These are phyloP conservation scores for Zosterops japonicus DNA, from an alignment of 2,113 vertebrate species.

Conservation along the genomic window DNA sequence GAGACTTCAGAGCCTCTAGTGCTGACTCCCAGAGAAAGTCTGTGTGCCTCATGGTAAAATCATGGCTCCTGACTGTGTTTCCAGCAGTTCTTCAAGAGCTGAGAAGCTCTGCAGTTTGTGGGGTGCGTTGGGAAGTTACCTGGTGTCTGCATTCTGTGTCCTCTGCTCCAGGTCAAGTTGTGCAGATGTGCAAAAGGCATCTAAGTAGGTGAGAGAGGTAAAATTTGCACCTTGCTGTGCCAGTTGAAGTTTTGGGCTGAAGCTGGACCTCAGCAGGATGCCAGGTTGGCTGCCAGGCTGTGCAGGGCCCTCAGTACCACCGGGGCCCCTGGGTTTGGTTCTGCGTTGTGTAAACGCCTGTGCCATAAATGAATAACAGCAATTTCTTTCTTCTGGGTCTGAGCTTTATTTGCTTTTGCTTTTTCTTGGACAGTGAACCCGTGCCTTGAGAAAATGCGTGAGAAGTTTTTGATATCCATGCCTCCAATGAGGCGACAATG, in stretches of 20 bases:
- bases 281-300: not conserved
- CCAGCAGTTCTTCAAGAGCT: not conserved
- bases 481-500: not conserved
- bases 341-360: not conserved
- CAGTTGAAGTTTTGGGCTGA: not conserved
- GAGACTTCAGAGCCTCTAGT: not conserved
- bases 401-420: slow-evolving; percentile 44
- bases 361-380: not conserved
- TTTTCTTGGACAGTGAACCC: not conserved
- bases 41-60: not conserved
- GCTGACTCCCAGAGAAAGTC: not conserved
- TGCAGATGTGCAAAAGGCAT: not conserved
- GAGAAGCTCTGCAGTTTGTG: not conserved
- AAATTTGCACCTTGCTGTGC: not conserved
- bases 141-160: fast-evolving
- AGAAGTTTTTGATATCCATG: not conserved
- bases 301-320: fast-evolving
- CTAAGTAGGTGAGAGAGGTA: not conserved
- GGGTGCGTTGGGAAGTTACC: not conserved
- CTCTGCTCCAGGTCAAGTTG: not conserved
- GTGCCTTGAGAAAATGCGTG: not conserved
- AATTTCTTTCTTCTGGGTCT: not conserved
- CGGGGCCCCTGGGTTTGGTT: not conserved
- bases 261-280: not conserved
- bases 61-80: not conserved